Evolutionary conservation across 2,797 vertebrate species (phyloP).

Genomic region (Gadopsis marmoratus): DNA sequence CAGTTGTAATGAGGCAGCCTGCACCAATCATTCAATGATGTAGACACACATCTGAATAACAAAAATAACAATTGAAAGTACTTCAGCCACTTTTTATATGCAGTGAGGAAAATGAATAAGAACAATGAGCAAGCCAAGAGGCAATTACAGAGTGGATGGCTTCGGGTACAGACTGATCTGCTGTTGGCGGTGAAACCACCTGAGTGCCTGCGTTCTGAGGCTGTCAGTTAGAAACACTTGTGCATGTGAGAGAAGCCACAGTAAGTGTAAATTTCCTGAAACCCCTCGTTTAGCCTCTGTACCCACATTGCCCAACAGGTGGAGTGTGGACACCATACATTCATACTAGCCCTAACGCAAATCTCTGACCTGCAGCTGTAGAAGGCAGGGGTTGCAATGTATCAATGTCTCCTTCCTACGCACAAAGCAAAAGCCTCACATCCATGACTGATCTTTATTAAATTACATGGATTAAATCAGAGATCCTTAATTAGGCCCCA

Average conservation of each 20-base stretch:
- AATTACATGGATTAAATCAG: conserved; percentile 86
- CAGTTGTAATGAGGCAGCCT: conserved; percentile 56
- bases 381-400: conserved; percentile 53
- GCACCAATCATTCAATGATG: conserved; percentile 61
- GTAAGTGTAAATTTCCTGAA: conserved; percentile 10
- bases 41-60: conserved; percentile 62
- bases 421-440: conserved; percentile 65
- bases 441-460: conserved; percentile 78
- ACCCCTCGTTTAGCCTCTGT: conserved; percentile 3
- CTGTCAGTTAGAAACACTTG: conserved; percentile 38
- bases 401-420: conserved; percentile 57
- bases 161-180: conserved; percentile 51
- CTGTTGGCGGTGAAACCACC: conserved; percentile 49
- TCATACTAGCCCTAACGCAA: conserved; percentile 23
- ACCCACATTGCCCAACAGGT: conserved; percentile 44
- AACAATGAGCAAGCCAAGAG: conserved; percentile 68
- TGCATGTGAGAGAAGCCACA: conserved; percentile 19
- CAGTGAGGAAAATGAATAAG: conserved; percentile 62
- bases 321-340: conserved; percentile 46
- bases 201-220: conserved; percentile 35
- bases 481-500: conserved; percentile 88
- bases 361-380: conserved; percentile 41
- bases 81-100: conserved; percentile 61
- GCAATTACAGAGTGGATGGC: conserved; percentile 68
- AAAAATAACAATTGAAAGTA: conserved; percentile 60